phyloP scores from a whole-genome alignment of 37 sponge, comb jelly and placozoan species.

The Amphimedon queenslandica region DNA sequence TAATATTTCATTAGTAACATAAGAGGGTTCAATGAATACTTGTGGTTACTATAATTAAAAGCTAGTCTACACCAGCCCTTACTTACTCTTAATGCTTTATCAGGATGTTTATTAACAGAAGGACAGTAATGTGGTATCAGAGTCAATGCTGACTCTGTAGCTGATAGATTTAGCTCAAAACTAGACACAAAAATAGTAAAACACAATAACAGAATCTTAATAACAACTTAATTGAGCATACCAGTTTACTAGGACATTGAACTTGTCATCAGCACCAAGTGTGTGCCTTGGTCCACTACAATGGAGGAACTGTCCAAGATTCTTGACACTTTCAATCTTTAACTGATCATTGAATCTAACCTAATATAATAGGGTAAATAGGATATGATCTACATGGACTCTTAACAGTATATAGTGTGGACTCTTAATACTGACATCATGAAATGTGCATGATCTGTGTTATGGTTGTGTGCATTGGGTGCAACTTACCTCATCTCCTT shows the following conservation, averaged over 20 bases:
- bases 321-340: conserved; percentile 69
- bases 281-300: conserved; percentile 15
- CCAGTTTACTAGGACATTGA: too few relatives aligned
- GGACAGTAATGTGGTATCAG: conserved; percentile 47
- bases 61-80: neutral
- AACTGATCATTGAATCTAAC: conserved; percentile 61
- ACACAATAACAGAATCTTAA: neutral
- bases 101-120: neutral
- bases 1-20: neutral
- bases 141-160: conserved; percentile 71
- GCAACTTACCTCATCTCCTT: neutral
- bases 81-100: neutral
- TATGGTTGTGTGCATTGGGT: too few relatives aligned
- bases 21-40: too few relatives aligned
- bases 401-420: too few relatives aligned
- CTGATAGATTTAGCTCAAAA: conserved; percentile 74
- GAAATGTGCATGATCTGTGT: too few relatives aligned
- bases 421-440: too few relatives aligned
- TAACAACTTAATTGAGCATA: neutral
- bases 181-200: conserved; percentile 16
- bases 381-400: too few relatives aligned
- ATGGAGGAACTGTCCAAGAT: conserved; percentile 78
- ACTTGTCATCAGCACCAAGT: too few relatives aligned
- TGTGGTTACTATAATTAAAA: too few relatives aligned
- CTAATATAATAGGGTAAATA: too few relatives aligned